Conservation (phyloP, 2,797 vertebrate species). For the Sebastes hopkinsi region DNA sequence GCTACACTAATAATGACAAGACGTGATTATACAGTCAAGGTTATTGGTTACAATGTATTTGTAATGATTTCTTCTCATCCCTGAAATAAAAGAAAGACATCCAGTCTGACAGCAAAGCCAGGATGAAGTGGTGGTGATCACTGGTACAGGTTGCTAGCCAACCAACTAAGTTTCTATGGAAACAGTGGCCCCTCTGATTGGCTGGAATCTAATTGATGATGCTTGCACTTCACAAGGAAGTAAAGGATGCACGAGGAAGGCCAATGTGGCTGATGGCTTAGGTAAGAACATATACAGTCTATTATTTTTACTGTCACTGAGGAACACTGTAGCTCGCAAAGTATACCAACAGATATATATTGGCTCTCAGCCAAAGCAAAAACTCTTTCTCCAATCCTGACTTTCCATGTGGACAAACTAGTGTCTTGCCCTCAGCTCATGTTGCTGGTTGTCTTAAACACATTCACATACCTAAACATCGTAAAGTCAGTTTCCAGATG, state of each 20-base stretch:
- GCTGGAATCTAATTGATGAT: conserved; percentile 43
- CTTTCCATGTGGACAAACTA: no score
- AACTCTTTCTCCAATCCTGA: no score
- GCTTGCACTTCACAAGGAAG: conserved; percentile 21
- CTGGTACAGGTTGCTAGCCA: conserved; percentile 49
- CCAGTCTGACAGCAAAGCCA: conserved; percentile 22
- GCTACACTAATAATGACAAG: background rate
- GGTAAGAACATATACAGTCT: background rate
- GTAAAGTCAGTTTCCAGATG: no score
- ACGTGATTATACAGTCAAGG: background rate
- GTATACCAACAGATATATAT: background rate
- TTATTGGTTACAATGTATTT: background rate
- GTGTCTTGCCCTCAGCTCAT: no score
- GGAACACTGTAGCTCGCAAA: background rate
- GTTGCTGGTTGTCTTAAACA: no score
- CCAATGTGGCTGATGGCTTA: background rate
- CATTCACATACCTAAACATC: no score
- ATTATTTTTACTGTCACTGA: background rate
- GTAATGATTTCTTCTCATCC: background rate
- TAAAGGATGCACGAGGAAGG: background rate
- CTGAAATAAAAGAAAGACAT: conserved; percentile 26
- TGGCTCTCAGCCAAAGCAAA: no score
- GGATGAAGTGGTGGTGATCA: conserved; percentile 32
- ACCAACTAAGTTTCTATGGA: conserved; percentile 69
- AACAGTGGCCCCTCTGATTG: conserved; percentile 55